Evolutionary conservation across 1,140 invertebrate species (phyloP), one percentile per base, ranked within the genome.

Genomic region (Nautilus pompilius): DNA sequence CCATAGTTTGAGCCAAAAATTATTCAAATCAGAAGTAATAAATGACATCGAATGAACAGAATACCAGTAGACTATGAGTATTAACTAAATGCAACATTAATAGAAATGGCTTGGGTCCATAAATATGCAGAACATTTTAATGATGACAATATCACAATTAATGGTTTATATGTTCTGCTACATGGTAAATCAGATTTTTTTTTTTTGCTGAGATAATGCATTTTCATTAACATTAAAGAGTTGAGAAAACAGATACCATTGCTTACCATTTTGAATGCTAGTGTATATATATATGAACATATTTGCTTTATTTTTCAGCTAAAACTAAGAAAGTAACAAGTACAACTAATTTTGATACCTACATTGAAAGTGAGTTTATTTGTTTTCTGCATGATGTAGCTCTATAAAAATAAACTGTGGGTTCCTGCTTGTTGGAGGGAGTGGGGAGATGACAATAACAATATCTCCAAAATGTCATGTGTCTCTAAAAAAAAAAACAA

Each of bases 291-390:
- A 33, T 24, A 24, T 4, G 2, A 17, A 2, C 2, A 28, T 55
- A 20, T 57, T 13, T 29, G 22, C 36, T 60, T 58, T 49, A 63
- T 10, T 63, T 69, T 67, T 59, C 66, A 78, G 76, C 71, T 48
- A 72, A 67, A 36, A 70, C 69, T 26, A 29, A 65, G 28, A 65
- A 66, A 48, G 62, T 77, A 5, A 69, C 62, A 59, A 63, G 58
- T 26, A 65, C 68, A 10, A 69, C 67, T 32, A 54, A 63, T n/a
- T 76, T 70, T 73, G 76, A 78, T 61, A 77, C 75, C 10, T 78
- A 76, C 66, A 10, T 66, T 20, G 75, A 78, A 62, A 75, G 76
- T 78, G 61, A 68, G 65, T 62, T 8, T n/a, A 22, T 41, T 34
- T n/a, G 48, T 22, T 33, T 60, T 63, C n/a, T 58, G 8, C 28